A percentile compares a stretch with the other conserved stretches of the same genome.
phyloP scores from a whole-genome alignment of 1,140 invertebrate genomes.

The Ceratina japonica region DNA sequence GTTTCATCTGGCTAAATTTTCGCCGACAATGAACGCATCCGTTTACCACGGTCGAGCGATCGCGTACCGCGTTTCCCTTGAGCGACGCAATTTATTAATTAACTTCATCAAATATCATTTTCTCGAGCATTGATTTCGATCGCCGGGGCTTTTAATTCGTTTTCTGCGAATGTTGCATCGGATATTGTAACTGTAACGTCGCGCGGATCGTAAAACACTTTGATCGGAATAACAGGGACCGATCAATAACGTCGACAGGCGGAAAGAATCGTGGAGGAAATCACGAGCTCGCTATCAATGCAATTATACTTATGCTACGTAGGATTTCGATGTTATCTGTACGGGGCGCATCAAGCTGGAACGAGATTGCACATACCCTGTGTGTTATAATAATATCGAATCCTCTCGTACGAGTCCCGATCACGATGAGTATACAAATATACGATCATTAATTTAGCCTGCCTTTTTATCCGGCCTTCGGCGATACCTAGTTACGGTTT shows the following conservation, averaged over 20 bases:
- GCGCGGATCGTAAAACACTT: neutral
- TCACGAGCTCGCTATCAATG: conserved; percentile 20
- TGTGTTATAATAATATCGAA: conserved; percentile 18
- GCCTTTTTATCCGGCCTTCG: neutral
- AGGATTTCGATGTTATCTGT: conserved; percentile 28
- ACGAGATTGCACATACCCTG: conserved; percentile 6
- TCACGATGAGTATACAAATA: conserved; percentile 16
- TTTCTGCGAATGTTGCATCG: too few species aligned
- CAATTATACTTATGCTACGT: conserved; percentile 4
- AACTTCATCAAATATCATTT: too few species aligned
- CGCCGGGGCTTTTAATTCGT: too few species aligned
- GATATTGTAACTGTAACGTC: too few species aligned
- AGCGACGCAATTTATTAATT: too few species aligned
- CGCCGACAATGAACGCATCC: too few species aligned
- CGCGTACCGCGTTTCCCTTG: too few species aligned
- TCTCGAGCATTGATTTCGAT: too few species aligned
- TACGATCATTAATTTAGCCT: conserved; percentile 16
- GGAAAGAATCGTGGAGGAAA: conserved; percentile 18
- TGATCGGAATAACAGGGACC: neutral
- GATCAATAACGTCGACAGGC: conserved; percentile 18
- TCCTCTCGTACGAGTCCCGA: neutral
- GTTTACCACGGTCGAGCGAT: too few species aligned
- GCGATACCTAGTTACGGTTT: neutral
- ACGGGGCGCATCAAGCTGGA: conserved; percentile 2
- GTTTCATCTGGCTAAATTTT: too few species aligned